A percentile compares a stretch with the other conserved stretches of the same genome.
These are phyloP conservation scores for Hylyphantes graminicola DNA, from an alignment of 1,140 invertebrate species.

Conservation along the genomic window DNA sequence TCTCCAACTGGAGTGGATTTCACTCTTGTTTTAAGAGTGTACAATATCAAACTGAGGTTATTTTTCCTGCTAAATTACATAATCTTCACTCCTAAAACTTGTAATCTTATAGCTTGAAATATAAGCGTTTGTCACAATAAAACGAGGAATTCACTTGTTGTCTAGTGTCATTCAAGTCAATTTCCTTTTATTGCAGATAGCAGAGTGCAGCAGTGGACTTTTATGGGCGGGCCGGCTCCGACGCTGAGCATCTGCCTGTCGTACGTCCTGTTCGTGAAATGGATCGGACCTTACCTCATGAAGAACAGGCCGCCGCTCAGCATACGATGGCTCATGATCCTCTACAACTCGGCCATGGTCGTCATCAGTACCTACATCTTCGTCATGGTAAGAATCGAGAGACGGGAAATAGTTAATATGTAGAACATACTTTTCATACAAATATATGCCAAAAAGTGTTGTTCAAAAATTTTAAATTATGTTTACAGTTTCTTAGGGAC, in stretches of 20 bases:
- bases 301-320: conserved; percentile 81
- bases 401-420: too few relatives aligned
- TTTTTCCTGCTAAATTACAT: neutral
- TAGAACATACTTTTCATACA: too few relatives aligned
- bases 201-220: conserved; percentile 87
- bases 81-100: neutral
- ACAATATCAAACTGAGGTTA: too few relatives aligned
- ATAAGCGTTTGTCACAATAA: neutral
- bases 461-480: neutral
- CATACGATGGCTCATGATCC: conserved; percentile 80
- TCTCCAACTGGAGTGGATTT: too few relatives aligned
- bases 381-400: conserved; percentile 33
- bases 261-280: conserved; percentile 62
- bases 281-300: conserved; percentile 83
- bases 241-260: conserved; percentile 79
- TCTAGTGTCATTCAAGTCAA: neutral
- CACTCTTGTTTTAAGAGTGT: too few relatives aligned
- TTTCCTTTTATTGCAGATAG: conserved; percentile 77
- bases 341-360: conserved; percentile 87
- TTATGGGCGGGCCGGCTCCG: conserved; percentile 90
- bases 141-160: neutral
- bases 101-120: neutral
- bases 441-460: too few relatives aligned
- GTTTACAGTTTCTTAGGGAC: neutral
- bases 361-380: conserved; percentile 61